phyloP scores from a whole-genome alignment of 2,113 vertebrate genomes.

The Barnardius zonarius region DNA sequence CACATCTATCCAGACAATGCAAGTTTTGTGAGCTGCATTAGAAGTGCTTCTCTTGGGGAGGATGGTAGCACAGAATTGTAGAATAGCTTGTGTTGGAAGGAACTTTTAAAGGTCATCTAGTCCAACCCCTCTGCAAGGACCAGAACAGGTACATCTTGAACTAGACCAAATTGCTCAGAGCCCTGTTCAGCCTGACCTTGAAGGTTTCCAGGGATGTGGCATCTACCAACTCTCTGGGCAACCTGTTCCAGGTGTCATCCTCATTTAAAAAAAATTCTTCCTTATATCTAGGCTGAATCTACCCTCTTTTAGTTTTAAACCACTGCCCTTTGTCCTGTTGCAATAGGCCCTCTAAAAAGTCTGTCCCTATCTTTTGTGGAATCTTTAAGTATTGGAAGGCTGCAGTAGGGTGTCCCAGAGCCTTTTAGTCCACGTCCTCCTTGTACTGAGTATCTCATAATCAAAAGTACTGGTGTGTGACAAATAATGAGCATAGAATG shows the following conservation, averaged over 20 bases:
- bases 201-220: background rate
- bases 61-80: background rate
- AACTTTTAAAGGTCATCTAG: background rate
- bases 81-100: background rate
- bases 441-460: background rate
- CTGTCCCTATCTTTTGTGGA: background rate
- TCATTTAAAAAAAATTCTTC: background rate
- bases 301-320: background rate
- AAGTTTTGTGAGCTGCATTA: background rate
- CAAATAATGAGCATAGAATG: background rate
- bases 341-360: background rate
- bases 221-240: background rate
- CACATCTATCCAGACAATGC: background rate
- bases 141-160: background rate
- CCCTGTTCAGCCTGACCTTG: background rate
- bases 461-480: background rate
- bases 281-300: background rate
- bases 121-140: background rate
- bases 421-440: background rate
- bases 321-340: rapidly evolving
- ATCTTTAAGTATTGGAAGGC: background rate
- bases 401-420: rapidly evolving
- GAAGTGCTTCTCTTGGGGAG: background rate
- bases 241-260: no score
- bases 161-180: background rate